Base-by-base conservation (phyloP, 2,888 invertebrate genomes). In the Mactromeris polynyma region DNA sequence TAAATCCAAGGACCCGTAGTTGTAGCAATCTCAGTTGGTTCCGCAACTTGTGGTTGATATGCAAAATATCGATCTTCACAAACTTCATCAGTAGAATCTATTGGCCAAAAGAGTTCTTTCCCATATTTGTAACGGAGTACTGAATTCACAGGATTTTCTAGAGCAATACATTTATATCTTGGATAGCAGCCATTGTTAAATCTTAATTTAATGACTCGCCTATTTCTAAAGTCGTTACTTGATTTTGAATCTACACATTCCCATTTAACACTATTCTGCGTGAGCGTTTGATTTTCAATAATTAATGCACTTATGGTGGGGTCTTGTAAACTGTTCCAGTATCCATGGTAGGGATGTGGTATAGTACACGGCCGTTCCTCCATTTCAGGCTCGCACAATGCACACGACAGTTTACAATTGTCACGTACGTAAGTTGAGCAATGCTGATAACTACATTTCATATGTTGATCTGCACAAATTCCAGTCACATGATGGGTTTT, bases 141-240 rank as follows among this genome's bases (percentile, higher is more conserved):
- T 14, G 92, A 92, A 9, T 40, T 77, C 7, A 90, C 85, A 4
- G 92, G 91, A 42, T 90, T 81, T 80, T 92, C 91, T 54, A 91
- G 87, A n/a, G 90, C 91, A 31, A 90, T 80, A 80, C 92, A 92
- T 86, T 84, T 91, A 77, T 91, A 92, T 33, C 92, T 83, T 19
- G 92, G 91, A 83, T 90, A 91, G 54, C 92, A 92, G 11, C 91
- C 92, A 54, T 89, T 90, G 19, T 78, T 46, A 38, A 92, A 92
- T 69, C 87, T 91, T 36, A 91, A 38, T 73, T 92, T 92, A 14
- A 92, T 80, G 2, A 87, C 92, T 11, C 85, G 86, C 51, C 85
- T 88, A 31, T 88, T 73, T 19, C 54, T 42, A 2, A 80, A 40
- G 9, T 51, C 54, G 21, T 40, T 69, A 7, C 73, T 83, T 7